phyloP scores from a whole-genome alignment of 35 echinoderm and acorn worm genomes.

The Anneissia japonica region DNA sequence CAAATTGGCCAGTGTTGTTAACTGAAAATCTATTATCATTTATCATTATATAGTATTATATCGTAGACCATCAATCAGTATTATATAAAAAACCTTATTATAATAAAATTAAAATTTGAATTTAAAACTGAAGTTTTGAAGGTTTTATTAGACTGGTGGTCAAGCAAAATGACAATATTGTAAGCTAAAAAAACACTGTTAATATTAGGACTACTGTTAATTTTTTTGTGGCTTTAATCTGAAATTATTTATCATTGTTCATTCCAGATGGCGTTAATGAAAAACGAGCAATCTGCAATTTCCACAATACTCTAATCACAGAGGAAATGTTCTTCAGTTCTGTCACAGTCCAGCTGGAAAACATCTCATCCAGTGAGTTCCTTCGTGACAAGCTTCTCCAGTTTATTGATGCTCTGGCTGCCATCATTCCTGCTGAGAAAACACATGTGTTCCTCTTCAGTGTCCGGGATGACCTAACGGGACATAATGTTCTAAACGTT shows the following conservation, averaged over 20 bases:
- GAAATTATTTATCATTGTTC: neutral
- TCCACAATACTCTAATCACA: constrained; percentile 70
- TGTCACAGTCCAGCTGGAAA: constrained; percentile 73
- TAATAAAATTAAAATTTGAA: too few relatives aligned
- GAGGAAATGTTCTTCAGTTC: constrained; percentile 79
- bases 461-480: constrained; percentile 26
- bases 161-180: too few relatives aligned
- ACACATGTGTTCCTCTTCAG: constrained; percentile 77
- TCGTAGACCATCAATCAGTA: too few relatives aligned
- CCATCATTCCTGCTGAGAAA: constrained; percentile 72
- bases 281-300: constrained; percentile 40
- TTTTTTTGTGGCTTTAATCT: neutral
- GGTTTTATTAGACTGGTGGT: too few relatives aligned
- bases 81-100: too few relatives aligned
- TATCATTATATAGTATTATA: too few relatives aligned
- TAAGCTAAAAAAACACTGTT: too few relatives aligned
- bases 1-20: too few relatives aligned
- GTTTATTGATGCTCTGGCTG: constrained; percentile 72
- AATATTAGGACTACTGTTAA: too few relatives aligned
- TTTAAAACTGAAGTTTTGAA: too few relatives aligned
- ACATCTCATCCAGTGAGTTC: constrained; percentile 56
- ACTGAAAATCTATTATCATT: too few relatives aligned
- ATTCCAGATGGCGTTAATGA: constrained; percentile 66
- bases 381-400: constrained; percentile 48
- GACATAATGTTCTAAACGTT: constrained; percentile 55